These are phyloP conservation scores for Azemiops feae DNA, from an alignment of 2,113 vertebrate genomes.

Conservation along the genomic window DNA sequence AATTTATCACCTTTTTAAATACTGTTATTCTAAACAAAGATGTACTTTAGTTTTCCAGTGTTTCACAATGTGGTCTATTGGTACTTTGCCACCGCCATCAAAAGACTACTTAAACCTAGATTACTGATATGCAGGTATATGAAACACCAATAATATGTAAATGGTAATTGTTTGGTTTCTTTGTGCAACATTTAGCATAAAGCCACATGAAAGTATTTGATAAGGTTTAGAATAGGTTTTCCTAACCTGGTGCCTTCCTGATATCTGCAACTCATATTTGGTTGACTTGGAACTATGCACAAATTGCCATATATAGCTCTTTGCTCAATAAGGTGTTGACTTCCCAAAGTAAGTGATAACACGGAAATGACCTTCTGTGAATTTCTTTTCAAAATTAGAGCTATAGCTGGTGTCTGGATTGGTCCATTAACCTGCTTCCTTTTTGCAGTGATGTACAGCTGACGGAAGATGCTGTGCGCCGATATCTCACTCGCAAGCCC, in stretches of 20 bases:
- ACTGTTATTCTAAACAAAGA: background rate
- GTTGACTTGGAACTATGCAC: background rate
- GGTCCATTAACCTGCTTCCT: background rate
- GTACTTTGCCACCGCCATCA: background rate
- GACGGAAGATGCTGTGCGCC: conserved; percentile 86
- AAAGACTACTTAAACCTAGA: background rate
- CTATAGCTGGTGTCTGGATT: background rate
- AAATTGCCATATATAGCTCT: background rate
- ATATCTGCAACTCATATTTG: background rate
- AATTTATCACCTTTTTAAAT: background rate
- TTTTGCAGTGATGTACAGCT: conserved; percentile 83
- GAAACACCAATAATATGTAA: background rate
- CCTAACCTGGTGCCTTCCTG: background rate
- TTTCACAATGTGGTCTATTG: background rate
- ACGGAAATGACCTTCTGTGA: background rate
- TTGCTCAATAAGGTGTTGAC: background rate
- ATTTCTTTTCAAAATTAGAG: background rate
- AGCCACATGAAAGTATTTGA: background rate
- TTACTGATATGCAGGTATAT: background rate
- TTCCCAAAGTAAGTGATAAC: background rate
- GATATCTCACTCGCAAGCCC: conserved; percentile 90
- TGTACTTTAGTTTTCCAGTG: background rate
- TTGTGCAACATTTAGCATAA: background rate
- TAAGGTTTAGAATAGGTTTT: background rate
- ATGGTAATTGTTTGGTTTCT: background rate